Evolutionary conservation across 2,797 vertebrate genomes (phyloP), one percentile per base, ranked within the genome.

Genomic region (Tarsius wallacei): DNA sequence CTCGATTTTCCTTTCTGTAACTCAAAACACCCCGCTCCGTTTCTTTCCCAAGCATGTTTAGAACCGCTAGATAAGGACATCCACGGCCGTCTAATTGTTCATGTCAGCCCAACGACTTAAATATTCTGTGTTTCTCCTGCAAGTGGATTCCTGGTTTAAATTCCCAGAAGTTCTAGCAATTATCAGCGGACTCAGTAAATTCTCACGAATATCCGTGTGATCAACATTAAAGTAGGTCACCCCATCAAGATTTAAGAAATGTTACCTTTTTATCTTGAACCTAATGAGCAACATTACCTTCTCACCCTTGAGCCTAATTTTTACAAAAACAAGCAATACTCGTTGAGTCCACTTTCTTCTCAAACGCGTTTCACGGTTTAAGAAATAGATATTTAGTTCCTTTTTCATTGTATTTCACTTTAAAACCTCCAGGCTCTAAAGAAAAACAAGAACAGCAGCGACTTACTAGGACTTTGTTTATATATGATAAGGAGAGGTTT

Each of bases 401-500:
- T 90, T 85, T 95, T 63, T 11, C 49, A 93, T 96, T 91, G 22
- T n/a, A 96, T 93, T 93, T 94, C 7, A 84, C 93, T 90, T 91
- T 70, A 93, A 96, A 96, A 59, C 24, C 12, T 70, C 81, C 87
- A 63, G 53, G 24, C 92, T 64, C 49, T 1, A 22, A 55, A 24
- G 81, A 68, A 93, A 96, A 95, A 82, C 66, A 68, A 57, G 21
- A 49, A 36, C 19, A n/a, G 28, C 92, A 77, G 28, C 92, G 74
- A 76, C 71, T 92, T 24, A 0, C 87, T 81, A 94, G 19, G 47
- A 26, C 0, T 96, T 70, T 97, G 92, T 91, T 96, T 95, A 85
- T 95, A 82, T 91, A 94, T 96, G 97, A 97, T 98, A 98, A 98
- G 94, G 90, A 77, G 93, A 81, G 93, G 94, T 91, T 80, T 78